phyloP scores from a whole-genome alignment of 1,140 invertebrate genomes.

The Lordiphosa collinella region DNA sequence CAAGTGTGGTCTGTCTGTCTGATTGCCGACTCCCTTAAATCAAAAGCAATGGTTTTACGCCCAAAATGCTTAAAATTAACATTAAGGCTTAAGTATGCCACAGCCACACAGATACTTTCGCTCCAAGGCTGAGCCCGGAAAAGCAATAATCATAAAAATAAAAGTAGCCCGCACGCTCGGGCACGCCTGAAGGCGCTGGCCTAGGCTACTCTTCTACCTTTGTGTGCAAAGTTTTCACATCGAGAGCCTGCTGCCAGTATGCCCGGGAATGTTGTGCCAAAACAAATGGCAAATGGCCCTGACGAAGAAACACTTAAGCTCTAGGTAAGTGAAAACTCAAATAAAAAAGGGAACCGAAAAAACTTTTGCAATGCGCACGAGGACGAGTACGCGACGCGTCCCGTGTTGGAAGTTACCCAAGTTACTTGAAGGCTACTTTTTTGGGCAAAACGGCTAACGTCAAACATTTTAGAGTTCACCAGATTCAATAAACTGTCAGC shows the following conservation, averaged over 20 bases:
- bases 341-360: slow-evolving; percentile 46
- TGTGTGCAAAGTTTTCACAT: slow-evolving; percentile 54
- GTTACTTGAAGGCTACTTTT: slow-evolving; percentile 36
- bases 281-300: slow-evolving; percentile 61
- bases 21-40: slow-evolving; percentile 32
- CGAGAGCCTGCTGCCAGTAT: slow-evolving; percentile 1
- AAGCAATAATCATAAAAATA: slow-evolving; percentile 69
- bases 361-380: slow-evolving; percentile 58
- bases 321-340: slow-evolving; percentile 69
- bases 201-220: slow-evolving; percentile 12
- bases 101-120: slow-evolving; percentile 23
- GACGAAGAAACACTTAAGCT: slow-evolving; percentile 63
- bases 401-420: slow-evolving; percentile 9
- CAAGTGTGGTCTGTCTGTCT: slow-evolving; percentile 6
- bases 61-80: slow-evolving; percentile 58
- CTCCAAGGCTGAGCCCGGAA: slow-evolving; percentile 28
- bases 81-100: slow-evolving; percentile 47
- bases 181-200: background rate
- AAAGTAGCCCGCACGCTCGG: slow-evolving; percentile 51
- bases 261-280: slow-evolving; percentile 32
- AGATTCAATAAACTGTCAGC: slow-evolving; percentile 33
- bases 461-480: slow-evolving; percentile 4
- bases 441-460: background rate
- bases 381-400: slow-evolving; percentile 17
- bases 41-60: slow-evolving; percentile 37